Base-by-base conservation (phyloP, 2,888 invertebrate genomes). In the Aspidiotus rigidus region DNA sequence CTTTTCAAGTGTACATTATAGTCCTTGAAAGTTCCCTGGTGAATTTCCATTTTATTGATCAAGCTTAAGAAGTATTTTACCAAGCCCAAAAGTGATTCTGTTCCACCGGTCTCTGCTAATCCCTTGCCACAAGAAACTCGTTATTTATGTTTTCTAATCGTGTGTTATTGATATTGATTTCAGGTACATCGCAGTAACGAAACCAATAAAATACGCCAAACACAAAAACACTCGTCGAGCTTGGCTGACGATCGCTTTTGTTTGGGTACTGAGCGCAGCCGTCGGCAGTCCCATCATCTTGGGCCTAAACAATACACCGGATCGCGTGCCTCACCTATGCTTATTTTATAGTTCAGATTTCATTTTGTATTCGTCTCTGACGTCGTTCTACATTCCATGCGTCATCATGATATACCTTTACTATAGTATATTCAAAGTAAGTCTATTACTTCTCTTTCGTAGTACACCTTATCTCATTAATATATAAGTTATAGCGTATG, bases 161-260 rank as follows among this genome's bases (percentile, higher is more conserved):
- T 28, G 28, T 28, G 5, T 28, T 3, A 28, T 3, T 53, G 56
- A 53, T 15, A 16, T 70, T 13, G 62, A 55, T 67, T 82, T 66
- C 85, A 98, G 98, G 84, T 99, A 95, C 80, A 96, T 98, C 76
- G 99, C 99, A 73, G 98, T 99, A 74, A 98, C 97, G 61, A 91
- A 93, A 79, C 99, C 99, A 76, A 97, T 99, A 79, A 94, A 97
- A 80, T 99, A 99, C 82, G 95, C 97, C 71, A 94, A 95, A 78
- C 96, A 97, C 84, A 94, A 95, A 83, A 97, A 94, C 83, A 93
- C 90, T 81, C 84, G 87, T 67, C 86, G 98, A 72, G 94, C 97
- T 60, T 92, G 92, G 86, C 81, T 95, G 78, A 98, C 96, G 75
- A 94, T 99, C 76, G 87, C 89, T 55, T 82, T 96, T 73, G 96